Base-by-base conservation (phyloP, 2,113 vertebrate species). In the Otolemur garnettii region DNA sequence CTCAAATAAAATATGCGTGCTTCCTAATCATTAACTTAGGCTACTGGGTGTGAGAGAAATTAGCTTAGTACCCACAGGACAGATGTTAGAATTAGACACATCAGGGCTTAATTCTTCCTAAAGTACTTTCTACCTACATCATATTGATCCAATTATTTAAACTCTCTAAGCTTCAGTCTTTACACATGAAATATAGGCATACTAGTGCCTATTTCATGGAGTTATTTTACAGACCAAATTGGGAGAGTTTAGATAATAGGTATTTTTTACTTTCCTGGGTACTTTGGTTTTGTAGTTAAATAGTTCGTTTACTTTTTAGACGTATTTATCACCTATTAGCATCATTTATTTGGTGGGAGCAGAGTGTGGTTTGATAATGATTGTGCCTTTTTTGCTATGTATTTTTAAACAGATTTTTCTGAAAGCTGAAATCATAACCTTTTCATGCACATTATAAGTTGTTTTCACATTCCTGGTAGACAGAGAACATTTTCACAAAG, bases 61-160 rank as follows among this genome's bases (percentile, higher is more conserved):
- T 59, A 38, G 38, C 64, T 95, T 75, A 82, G 60, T n/a, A 35
- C 13, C 7, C 21, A 78, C 64, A 72, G 26, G 18, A 71, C 38
- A 83, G n/a, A 30, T 60, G 12, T 92, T 71, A 75, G 57, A 92
- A 83, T 87, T 57, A 90, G 68, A 87, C n/a, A 45, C 50, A 14
- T 74, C 15, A 26, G 45, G 14, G 22, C 24, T 94, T 66, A 33
- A 0, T 66, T 82, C n/a, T 87, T 80, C 7, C 42, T 66, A 19
- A 74, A 64, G 7, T 50, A n/a, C 2, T 24, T 92, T 71, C 26
- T 79, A n/a, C 6, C 38, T 64, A 2, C 68, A 17, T 86, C n/a
- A 17, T 19, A 6, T 72, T 15, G 26, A n/a, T 97, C 50, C 86
- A 50, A 83, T 42, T 77, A 91, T 60, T 94, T 93, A 91, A 96